Percentiles rank a stretch among this genome's conserved stretches.
phyloP scores from a whole-genome alignment of 2,797 vertebrate genomes.

The Spondyliosoma cantharus region DNA sequence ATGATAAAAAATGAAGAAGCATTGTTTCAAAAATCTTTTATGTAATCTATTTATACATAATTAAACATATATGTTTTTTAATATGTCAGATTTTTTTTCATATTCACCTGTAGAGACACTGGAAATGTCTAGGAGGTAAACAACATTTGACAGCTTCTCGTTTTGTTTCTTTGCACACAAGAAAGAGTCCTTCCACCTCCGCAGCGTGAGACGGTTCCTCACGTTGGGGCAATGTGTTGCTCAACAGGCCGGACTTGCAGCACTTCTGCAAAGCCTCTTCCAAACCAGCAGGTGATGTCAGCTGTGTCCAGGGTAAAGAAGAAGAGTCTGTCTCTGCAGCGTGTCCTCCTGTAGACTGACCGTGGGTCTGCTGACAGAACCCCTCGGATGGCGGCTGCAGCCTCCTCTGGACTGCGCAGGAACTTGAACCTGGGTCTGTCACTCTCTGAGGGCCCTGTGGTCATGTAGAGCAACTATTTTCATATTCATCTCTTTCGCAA shows the following conservation, averaged over 20 bases:
- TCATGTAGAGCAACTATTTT: constrained; percentile 14
- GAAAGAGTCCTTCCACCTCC: neutral
- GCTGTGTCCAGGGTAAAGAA: constrained; percentile 88
- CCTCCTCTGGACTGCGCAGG: constrained; percentile 85
- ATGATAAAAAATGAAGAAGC: neutral
- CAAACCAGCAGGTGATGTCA: constrained; percentile 92
- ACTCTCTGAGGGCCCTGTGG: constrained; percentile 57
- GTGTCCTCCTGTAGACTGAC: constrained; percentile 88
- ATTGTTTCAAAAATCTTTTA: constrained; percentile 34
- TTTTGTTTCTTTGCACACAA: neutral
- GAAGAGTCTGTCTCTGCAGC: constrained; percentile 89
- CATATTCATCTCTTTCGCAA: constrained; percentile 13
- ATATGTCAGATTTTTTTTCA: neutral
- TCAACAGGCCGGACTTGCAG: constrained; percentile 80
- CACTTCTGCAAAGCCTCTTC: constrained; percentile 89
- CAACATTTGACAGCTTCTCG: neutral
- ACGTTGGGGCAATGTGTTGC: neutral
- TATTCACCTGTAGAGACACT: neutral
- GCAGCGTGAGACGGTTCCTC: constrained; percentile 2
- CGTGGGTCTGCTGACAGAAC: constrained; percentile 90
- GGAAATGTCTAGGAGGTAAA: neutral
- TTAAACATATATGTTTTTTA: neutral
- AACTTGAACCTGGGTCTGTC: constrained; percentile 83
- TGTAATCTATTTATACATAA: neutral
- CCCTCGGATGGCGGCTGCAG: constrained; percentile 81